Conservation (phyloP, 2,113 vertebrate species). For the Progne subis region DNA sequence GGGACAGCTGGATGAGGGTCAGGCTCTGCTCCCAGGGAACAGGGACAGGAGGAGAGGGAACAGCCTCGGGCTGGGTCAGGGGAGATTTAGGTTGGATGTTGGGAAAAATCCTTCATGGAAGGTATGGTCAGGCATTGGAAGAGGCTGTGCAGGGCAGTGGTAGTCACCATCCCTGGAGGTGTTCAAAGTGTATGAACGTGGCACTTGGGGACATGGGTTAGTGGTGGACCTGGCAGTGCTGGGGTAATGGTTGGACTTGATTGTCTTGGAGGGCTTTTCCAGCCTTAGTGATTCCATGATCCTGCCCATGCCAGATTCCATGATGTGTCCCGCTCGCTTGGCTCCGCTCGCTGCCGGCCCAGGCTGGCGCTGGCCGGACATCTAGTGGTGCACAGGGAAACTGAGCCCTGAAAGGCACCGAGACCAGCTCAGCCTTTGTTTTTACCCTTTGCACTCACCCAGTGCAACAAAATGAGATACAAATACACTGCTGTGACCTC, state of each 20-base stretch:
- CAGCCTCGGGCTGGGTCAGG: rapidly evolving
- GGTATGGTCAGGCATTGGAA: not conserved
- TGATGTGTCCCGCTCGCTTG: not conserved
- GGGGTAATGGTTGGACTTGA: not conserved
- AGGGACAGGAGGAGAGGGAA: not conserved
- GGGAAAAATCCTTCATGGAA: not conserved
- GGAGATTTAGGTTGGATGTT: not conserved
- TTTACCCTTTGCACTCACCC: not conserved
- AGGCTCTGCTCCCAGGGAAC: not conserved
- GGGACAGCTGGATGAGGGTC: rapidly evolving
- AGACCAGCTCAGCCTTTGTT: not conserved
- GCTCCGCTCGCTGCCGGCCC: rapidly evolving
- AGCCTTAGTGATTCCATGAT: not conserved
- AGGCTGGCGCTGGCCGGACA: not conserved
- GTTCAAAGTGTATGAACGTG: rapidly evolving
- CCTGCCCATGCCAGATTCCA: not conserved
- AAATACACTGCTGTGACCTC: not conserved
- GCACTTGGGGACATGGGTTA: not conserved
- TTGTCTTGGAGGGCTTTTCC: not conserved
- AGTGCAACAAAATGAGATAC: not conserved
- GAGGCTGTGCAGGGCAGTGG: not conserved
- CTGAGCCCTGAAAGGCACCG: not conserved
- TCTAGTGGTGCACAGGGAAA: slow-evolving; percentile 35
- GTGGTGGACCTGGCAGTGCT: not conserved
- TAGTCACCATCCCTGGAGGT: not conserved